Conservation (phyloP, 2,797 vertebrate genomes). For the Chloroceryle amazona region DNA sequence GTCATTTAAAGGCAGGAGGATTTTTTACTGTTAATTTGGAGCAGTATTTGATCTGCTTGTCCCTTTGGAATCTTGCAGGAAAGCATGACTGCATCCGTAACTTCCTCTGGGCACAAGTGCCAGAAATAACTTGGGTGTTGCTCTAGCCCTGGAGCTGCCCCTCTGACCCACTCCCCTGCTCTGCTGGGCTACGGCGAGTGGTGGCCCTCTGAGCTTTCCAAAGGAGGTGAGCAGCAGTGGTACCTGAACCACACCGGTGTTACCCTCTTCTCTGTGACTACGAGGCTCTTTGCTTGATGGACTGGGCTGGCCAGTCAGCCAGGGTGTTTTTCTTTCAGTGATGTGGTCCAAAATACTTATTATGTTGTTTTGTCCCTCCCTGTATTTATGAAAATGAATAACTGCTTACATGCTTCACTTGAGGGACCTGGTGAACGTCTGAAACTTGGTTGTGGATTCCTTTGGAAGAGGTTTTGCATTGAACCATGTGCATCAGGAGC, state of each 20-base stretch:
- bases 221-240: accelerated
- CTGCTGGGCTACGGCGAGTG: accelerated
- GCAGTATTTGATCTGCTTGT: not conserved
- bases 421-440: not conserved
- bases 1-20: not conserved
- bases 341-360: not conserved
- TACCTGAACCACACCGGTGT: not conserved
- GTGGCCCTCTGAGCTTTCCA: not conserved
- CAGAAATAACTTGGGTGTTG: not conserved
- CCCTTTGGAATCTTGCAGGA: not conserved
- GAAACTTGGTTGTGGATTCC: not conserved
- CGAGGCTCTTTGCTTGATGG: not conserved
- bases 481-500: not conserved
- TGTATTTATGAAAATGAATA: not conserved
- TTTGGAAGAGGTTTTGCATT: not conserved
- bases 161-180: not conserved
- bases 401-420: not conserved
- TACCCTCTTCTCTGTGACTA: not conserved
- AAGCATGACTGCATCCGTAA: not conserved
- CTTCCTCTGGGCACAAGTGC: not conserved
- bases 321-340: not conserved
- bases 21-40: not conserved
- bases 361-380: not conserved
- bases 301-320: not conserved
- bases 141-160: not conserved